A percentile compares a stretch with the other conserved stretches of the same genome.
Conservation (phyloP, 2,888 invertebrate genomes). For the Sylvicola cinctus region DNA sequence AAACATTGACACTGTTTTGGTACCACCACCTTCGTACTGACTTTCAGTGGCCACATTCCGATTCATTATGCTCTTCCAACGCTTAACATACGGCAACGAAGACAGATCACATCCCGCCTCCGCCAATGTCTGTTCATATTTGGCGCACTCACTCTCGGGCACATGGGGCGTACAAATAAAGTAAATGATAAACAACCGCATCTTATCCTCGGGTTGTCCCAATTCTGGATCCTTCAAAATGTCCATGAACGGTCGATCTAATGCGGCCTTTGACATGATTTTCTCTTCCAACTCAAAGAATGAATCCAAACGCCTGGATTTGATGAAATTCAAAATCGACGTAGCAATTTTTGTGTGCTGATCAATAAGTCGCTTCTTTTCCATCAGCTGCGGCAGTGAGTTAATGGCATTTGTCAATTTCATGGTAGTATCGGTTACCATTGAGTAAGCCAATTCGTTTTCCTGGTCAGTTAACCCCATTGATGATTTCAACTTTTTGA, state of each 20-base stretch:
- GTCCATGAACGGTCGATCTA: constrained; percentile 73
- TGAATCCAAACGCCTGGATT: constrained; percentile 78
- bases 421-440: constrained; percentile 85
- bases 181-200: constrained; percentile 80
- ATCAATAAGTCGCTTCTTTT: constrained; percentile 92
- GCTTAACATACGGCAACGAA: constrained; percentile 70
- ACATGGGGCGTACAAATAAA: constrained; percentile 69
- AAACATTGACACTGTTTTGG: constrained; percentile 95
- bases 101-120: constrained; percentile 71
- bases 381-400: constrained; percentile 87
- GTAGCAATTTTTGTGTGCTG: constrained; percentile 99
- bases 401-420: constrained; percentile 87
- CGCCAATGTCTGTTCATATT: constrained; percentile 56
- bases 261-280: constrained; percentile 70
- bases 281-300: constrained; percentile 98
- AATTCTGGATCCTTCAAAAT: constrained; percentile 69
- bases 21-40: constrained; percentile 82
- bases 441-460: constrained; percentile 60
- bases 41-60: constrained; percentile 31
- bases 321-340: constrained; percentile 64
- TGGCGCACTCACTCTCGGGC: constrained; percentile 63
- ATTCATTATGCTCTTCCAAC: constrained; percentile 49
- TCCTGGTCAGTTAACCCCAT: constrained; percentile 91
- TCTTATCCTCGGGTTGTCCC: constrained; percentile 78
- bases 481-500: constrained; percentile 79